These are phyloP conservation scores for Pandion haliaetus DNA, from an alignment of 2,113 vertebrate genomes.

Conservation along the genomic window DNA sequence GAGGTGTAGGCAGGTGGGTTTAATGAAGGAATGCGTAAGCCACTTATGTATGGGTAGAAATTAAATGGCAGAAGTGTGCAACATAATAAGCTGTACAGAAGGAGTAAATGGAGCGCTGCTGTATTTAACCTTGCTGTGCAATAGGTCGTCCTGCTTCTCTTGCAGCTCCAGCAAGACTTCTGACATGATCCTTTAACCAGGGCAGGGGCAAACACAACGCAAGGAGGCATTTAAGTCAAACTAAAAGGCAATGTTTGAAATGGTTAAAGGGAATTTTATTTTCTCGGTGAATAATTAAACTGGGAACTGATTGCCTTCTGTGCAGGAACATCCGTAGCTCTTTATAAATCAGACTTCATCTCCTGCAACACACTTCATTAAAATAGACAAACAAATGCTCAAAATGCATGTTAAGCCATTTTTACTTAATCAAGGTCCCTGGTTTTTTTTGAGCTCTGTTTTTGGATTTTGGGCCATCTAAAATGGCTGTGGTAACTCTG, in stretches of 20 bases:
- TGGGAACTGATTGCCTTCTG: conserved; percentile 15
- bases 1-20: neutral
- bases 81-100: neutral
- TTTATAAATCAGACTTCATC: neutral
- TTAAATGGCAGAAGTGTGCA: neutral
- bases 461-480: neutral
- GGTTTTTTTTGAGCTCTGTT: neutral
- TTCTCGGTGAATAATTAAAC: conserved; percentile 38
- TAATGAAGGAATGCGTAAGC: conserved; percentile 1
- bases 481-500: neutral
- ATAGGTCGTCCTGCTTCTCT: neutral
- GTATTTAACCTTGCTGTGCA: neutral
- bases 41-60: neutral
- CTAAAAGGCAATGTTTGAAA: neutral
- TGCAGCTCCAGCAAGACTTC: neutral
- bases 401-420: neutral
- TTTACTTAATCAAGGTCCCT: neutral
- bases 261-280: conserved; percentile 17
- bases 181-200: neutral
- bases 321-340: neutral
- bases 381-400: conserved; percentile 1
- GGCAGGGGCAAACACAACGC: neutral
- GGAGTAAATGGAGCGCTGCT: neutral
- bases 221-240: neutral
- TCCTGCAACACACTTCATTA: neutral